phyloP scores from a whole-genome alignment of 2,888 invertebrate species.

The Tetheella fluctuosa region DNA sequence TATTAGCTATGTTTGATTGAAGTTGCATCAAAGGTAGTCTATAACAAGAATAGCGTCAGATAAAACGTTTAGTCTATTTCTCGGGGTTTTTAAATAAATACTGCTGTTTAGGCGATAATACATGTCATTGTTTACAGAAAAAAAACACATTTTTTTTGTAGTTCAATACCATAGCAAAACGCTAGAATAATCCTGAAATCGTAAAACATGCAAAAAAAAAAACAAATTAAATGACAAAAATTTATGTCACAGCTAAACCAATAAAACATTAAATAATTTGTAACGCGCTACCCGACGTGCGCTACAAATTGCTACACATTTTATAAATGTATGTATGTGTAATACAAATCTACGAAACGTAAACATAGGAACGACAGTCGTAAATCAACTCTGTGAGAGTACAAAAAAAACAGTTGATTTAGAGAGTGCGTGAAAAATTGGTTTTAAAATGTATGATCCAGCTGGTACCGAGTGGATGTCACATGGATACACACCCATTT shows the following conservation, averaged over 20 bases:
- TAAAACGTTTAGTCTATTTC: no score
- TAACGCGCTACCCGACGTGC: neutral
- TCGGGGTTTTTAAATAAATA: no score
- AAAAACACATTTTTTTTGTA: no score
- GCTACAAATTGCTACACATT: constrained; percentile 1
- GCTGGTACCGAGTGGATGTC: neutral
- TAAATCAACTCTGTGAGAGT: constrained; percentile 1
- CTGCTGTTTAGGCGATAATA: no score
- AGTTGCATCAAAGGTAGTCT: neutral
- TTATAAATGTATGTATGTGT: neutral
- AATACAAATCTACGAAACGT: constrained; percentile 7
- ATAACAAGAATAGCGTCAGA: no score
- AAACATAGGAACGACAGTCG: constrained; percentile 2
- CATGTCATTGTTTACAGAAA: no score
- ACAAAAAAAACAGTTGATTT: constrained; percentile 5
- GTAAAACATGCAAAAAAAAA: neutral
- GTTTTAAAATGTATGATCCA: neutral
- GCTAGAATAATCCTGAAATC: no score
- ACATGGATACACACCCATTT: neutral
- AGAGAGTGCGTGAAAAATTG: constrained; percentile 3
- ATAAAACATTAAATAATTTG: neutral
- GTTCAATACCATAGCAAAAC: no score
- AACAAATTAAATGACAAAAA: neutral
- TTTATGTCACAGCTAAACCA: neutral
- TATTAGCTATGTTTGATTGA: neutral